These are phyloP conservation scores for Capitulum mitella DNA, from an alignment of 2,888 invertebrate genomes.

Conservation along the genomic window DNA sequence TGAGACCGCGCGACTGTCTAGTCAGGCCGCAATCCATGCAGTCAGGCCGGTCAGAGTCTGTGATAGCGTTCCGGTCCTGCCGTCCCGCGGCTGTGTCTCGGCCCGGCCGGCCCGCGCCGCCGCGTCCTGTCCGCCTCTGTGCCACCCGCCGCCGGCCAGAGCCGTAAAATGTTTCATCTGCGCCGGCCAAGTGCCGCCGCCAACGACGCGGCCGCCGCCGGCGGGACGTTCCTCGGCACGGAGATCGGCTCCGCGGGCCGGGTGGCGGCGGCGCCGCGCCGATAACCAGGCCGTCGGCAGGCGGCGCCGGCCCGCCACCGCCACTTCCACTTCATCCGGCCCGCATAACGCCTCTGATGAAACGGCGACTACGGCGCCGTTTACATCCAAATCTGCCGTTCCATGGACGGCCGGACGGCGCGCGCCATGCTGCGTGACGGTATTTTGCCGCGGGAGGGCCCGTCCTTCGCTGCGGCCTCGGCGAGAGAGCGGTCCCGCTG, in stretches of 20 bases:
- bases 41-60: no score
- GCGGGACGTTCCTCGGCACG: background rate
- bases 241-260: background rate
- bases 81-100: background rate
- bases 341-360: background rate
- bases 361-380: background rate
- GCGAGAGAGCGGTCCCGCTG: no score
- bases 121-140: background rate
- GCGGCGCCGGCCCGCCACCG: background rate
- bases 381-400: background rate
- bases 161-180: slow-evolving; percentile 12
- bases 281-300: no score
- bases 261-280: no score
- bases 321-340: background rate
- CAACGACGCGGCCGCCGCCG: background rate
- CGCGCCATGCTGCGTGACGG: no score
- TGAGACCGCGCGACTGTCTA: no score
- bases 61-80: no score
- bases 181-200: background rate
- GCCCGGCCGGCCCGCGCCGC: background rate
- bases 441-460: no score
- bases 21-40: no score
- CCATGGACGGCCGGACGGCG: background rate
- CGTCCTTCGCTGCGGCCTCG: no score
- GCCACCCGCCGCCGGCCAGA: background rate